Evolutionary conservation across 2,113 vertebrate species (phyloP).

Genomic region (Hippocampus comes): DNA sequence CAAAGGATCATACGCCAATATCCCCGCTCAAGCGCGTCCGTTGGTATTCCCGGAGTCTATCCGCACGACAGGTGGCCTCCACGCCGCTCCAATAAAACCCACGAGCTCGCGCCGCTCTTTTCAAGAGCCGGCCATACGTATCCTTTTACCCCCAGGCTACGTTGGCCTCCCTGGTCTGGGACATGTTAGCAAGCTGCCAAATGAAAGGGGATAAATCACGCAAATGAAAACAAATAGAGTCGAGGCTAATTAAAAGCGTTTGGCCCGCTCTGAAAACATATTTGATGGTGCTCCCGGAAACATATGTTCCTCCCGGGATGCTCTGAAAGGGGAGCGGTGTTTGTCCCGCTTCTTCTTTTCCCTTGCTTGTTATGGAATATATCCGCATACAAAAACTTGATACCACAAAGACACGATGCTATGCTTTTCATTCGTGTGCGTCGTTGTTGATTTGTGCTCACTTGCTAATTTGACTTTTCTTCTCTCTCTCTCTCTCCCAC

Average conservation of each 20-base stretch:
- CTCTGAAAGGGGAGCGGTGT: constrained; percentile 53
- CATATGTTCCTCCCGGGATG: constrained; percentile 62
- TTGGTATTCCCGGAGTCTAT: constrained; percentile 30
- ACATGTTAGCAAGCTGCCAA: constrained; percentile 73
- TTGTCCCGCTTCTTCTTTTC: constrained; percentile 1
- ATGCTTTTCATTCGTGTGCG: not conserved
- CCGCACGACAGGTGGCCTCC: constrained; percentile 58
- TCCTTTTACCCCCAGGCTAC: constrained; percentile 61
- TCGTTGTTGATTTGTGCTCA: constrained; percentile 1
- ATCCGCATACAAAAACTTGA: not conserved
- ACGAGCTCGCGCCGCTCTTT: constrained; percentile 14
- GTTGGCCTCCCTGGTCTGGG: constrained; percentile 58
- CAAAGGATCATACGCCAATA: constrained; percentile 40
- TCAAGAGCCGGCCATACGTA: constrained; percentile 51
- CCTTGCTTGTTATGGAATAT: not conserved
- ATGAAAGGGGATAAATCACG: constrained; percentile 75
- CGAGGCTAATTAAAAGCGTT: constrained; percentile 68
- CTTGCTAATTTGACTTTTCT: constrained; percentile 26
- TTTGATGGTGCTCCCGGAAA: constrained; percentile 60
- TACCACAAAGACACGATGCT: not conserved
- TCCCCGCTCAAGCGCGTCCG: constrained; percentile 30
- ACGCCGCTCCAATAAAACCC: constrained; percentile 47
- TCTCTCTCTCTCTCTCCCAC: not conserved
- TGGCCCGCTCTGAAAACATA: constrained; percentile 51
- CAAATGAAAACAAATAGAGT: constrained; percentile 76